phyloP scores from a whole-genome alignment of 2,888 invertebrate species.

The Mechanitis messenoides region DNA sequence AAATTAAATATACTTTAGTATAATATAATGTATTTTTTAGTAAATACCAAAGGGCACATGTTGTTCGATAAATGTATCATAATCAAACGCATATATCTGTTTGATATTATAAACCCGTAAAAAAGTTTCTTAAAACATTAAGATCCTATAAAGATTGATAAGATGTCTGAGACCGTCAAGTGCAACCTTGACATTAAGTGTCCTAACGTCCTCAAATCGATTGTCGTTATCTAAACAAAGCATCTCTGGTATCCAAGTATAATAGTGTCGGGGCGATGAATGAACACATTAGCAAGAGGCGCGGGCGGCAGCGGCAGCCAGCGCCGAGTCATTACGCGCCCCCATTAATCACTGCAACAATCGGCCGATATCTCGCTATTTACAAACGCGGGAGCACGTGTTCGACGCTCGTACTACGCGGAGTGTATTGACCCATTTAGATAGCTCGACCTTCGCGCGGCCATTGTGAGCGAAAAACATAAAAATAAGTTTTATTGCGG shows the following conservation, averaged over 20 bases:
- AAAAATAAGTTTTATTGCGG: conserved; percentile 77
- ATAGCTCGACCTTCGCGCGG: conserved; percentile 77
- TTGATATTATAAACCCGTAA: no score
- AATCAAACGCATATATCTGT: no score
- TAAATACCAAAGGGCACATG: no score
- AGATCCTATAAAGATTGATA: conserved; percentile 28
- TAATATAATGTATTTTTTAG: no score
- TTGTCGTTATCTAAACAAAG: conserved; percentile 66
- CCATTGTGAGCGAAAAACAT: conserved; percentile 77
- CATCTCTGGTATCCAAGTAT: conserved; percentile 60
- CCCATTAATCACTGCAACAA: conserved; percentile 77
- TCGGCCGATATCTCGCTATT: conserved; percentile 77
- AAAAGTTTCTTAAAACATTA: no score
- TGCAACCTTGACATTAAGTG: conserved; percentile 74
- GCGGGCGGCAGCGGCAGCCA: conserved; percentile 37
- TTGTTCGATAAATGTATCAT: no score
- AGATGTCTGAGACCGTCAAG: conserved; percentile 56
- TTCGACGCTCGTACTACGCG: conserved; percentile 71
- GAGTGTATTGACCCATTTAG: conserved; percentile 78
- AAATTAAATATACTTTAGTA: no score
- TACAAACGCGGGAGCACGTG: conserved; percentile 76
- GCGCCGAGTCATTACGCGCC: conserved; percentile 69
- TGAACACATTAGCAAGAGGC: conserved; percentile 69
- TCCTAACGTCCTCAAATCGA: conserved; percentile 67
- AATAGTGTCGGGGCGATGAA: conserved; percentile 72